These are phyloP conservation scores for Diploscapter pachys DNA, from an alignment of 1,140 invertebrate species.

Conservation along the genomic window DNA sequence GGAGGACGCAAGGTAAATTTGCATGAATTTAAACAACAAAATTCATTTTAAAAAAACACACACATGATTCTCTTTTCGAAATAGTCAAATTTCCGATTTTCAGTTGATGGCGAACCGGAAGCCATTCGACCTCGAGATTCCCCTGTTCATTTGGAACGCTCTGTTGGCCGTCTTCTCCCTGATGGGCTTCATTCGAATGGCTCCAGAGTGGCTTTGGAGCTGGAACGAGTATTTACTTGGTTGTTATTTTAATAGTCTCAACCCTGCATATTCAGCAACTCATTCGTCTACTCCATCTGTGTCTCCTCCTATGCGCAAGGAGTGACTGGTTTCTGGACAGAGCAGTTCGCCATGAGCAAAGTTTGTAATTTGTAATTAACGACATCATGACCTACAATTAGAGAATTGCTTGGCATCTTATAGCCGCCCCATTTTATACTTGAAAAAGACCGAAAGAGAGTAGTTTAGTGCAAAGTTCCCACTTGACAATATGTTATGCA, in stretches of 20 bases:
- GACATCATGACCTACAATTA: no score
- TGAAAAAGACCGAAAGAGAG: not conserved
- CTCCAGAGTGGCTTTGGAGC: not conserved
- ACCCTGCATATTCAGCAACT: not conserved
- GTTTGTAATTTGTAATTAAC: not conserved
- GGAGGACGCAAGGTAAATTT: not conserved
- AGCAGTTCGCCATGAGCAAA: not conserved
- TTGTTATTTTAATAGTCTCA: not conserved
- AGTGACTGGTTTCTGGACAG: not conserved
- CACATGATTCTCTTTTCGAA: not conserved
- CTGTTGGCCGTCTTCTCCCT: not conserved
- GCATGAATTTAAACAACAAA: no score
- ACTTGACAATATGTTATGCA: conserved; percentile 85
- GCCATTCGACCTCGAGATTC: not conserved
- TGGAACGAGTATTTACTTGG: not conserved
- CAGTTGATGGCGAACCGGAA: not conserved
- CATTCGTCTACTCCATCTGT: not conserved
- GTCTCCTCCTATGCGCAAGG: not conserved
- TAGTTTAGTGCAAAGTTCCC: conserved; percentile 62
- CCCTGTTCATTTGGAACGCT: not conserved
- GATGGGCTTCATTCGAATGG: conserved; percentile 11
- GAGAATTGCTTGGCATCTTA: no score
- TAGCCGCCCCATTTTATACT: no score
- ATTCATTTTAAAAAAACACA: no score
- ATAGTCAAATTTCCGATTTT: not conserved